These are phyloP conservation scores for Erpobdella octoculata DNA, from an alignment of 2,888 invertebrate genomes.

Conservation along the genomic window DNA sequence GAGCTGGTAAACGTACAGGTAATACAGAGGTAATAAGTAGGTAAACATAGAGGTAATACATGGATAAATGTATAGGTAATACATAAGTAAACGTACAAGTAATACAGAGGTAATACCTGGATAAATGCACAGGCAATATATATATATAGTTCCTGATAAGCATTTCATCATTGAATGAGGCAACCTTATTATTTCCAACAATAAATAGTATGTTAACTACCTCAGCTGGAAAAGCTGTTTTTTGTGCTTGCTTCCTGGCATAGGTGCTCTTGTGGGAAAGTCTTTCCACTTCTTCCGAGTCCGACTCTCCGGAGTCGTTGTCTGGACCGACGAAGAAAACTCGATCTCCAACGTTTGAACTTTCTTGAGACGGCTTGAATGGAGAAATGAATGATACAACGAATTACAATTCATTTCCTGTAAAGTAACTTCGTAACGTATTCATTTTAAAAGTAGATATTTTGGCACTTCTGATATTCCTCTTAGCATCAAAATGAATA, in stretches of 20 bases:
- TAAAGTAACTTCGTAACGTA: too few relatives aligned
- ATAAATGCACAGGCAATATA: too few relatives aligned
- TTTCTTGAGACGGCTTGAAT: constrained; percentile 17
- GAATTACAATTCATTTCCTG: background rate
- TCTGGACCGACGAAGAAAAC: constrained; percentile 31
- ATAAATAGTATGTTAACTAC: background rate
- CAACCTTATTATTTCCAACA: background rate
- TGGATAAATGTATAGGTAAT: too few relatives aligned
- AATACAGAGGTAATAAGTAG: too few relatives aligned
- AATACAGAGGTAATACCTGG: too few relatives aligned
- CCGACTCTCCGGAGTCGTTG: constrained; percentile 31
- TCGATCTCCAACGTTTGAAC: constrained; percentile 22
- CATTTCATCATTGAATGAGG: background rate
- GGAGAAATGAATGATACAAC: background rate
- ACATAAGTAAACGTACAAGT: too few relatives aligned
- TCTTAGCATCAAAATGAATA: too few relatives aligned
- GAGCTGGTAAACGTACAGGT: too few relatives aligned
- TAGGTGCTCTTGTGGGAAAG: constrained; percentile 25
- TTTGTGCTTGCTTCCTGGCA: background rate
- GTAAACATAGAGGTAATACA: too few relatives aligned
- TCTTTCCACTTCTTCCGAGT: constrained; percentile 30
- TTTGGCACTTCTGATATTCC: too few relatives aligned
- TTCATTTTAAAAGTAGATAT: too few relatives aligned
- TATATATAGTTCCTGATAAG: too few relatives aligned
- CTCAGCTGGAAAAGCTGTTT: background rate